Evolutionary conservation across 2,888 invertebrate species (phyloP), one percentile per base, ranked within the genome.

Genomic region (Sinelater perroti): DNA sequence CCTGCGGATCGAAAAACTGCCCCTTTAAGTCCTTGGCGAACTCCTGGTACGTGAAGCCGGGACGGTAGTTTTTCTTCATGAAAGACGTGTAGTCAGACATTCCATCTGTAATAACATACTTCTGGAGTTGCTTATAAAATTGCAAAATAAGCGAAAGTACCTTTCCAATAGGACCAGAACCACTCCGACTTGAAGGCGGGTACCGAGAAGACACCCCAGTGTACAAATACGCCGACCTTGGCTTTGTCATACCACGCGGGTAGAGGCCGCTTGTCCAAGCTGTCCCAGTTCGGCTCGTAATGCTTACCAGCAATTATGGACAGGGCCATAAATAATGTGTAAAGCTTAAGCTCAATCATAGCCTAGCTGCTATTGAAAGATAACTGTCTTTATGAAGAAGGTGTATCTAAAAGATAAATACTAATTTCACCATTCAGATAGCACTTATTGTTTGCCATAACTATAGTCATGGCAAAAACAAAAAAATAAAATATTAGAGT

Each of bases 131-230:
- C 26, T 24, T 24, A 7, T n/a, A n/a, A n/a, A n/a, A n/a, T n/a
- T n/a, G n/a, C n/a, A n/a, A n/a, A n/a, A n/a, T 35, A 50, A 8
- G 2, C 40, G 21, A 28, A 70, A 71, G 73, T 78, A 88, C 89
- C 82, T 78, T 83, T 79, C 93, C 91, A 93, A 66, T 87, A 79
- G 13, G 78, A 79, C 94, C 94, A 95, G 75, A 95, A 94, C 95
- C 95, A 95, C 79, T 93, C 94, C 1, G 50, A 0, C 10, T 40
- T 86, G 76, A 87, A 91, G 72, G 92, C 90, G 0, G 95, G 96
- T 7, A 96, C 96, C 0, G 93, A 87, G 72, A 89, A 97, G 0
- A 96, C 91, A 1, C 96, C 96, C 93, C 95, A 96, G 72, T 96
- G 96, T 30, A 97, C 79, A 72, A 97, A 96, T 67, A 97, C 94